phyloP scores from a whole-genome alignment of 2,888 invertebrate species.

The Biston betularia region DNA sequence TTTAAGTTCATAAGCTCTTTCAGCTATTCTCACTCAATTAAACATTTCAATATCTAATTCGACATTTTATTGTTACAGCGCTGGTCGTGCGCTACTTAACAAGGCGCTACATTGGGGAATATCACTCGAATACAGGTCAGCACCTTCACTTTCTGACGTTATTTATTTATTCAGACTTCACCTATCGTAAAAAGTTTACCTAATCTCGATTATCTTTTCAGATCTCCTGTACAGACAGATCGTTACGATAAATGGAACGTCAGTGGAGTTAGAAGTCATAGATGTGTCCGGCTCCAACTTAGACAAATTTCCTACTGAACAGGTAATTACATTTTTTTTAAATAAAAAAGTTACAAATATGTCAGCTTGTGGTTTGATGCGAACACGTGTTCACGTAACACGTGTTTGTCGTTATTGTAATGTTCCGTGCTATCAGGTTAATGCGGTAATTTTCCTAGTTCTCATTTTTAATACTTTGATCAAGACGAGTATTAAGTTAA shows the following conservation, averaged over 20 bases:
- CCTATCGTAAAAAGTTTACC: constrained; percentile 40
- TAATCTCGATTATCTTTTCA: constrained; percentile 69
- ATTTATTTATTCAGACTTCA: constrained; percentile 21
- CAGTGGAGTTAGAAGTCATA: constrained; percentile 91
- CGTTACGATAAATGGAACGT: constrained; percentile 89
- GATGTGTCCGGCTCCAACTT: constrained; percentile 91
- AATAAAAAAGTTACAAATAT: too few species aligned
- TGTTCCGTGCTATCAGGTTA: constrained; percentile 19
- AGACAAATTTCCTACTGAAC: constrained; percentile 87
- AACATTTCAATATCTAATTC: constrained; percentile 12
- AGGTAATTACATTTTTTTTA: constrained; percentile 65
- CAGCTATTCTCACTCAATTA: not conserved
- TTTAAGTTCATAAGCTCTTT: too few species aligned
- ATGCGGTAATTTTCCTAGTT: not conserved
- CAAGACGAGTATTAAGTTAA: not conserved
- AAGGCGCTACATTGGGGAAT: constrained; percentile 92
- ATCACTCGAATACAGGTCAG: constrained; percentile 92
- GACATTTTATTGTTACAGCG: constrained; percentile 82
- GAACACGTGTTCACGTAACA: constrained; percentile 1
- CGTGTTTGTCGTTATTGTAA: not conserved
- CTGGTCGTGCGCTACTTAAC: constrained; percentile 92
- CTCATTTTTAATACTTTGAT: not conserved
- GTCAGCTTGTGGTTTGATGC: constrained; percentile 5
- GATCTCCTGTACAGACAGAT: constrained; percentile 92
- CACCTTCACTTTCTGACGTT: constrained; percentile 15